phyloP scores from a whole-genome alignment of 2,797 vertebrate species.

The Austrolebias charrua region DNA sequence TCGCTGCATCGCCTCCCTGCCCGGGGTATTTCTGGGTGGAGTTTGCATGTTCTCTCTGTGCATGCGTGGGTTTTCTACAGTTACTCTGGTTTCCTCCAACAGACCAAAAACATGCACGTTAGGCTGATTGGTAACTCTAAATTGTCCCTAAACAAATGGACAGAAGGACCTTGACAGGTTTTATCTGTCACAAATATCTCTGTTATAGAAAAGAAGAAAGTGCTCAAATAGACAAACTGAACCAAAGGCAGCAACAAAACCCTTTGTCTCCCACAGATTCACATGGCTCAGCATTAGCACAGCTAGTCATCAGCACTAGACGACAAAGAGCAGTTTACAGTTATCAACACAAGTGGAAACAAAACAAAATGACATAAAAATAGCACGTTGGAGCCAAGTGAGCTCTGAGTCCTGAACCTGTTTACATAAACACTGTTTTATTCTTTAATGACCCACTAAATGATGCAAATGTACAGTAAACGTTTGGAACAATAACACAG shows the following conservation, averaged over 20 bases:
- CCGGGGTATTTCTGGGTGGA: too few species aligned
- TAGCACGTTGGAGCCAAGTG: conserved; percentile 47
- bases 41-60: too few species aligned
- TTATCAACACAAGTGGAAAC: conserved; percentile 41
- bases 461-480: conserved; percentile 48
- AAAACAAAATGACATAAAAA: conserved; percentile 11
- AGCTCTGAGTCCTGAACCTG: conserved; percentile 39
- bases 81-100: too few species aligned
- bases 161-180: conserved; percentile 37
- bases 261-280: conserved; percentile 53
- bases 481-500: conserved; percentile 56
- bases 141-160: too few species aligned
- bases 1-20: too few species aligned
- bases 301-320: conserved; percentile 54
- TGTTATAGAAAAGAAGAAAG: conserved; percentile 44
- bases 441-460: conserved; percentile 54
- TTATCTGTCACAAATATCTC: conserved; percentile 34
- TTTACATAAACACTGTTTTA: conserved; percentile 54
- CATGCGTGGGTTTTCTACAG: too few species aligned
- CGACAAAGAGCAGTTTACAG: conserved; percentile 48
- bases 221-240: conserved; percentile 53
- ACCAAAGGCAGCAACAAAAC: conserved; percentile 64
- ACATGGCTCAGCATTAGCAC: conserved; percentile 56
- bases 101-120: too few species aligned
- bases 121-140: too few species aligned